Percentiles rank a stretch among this genome's conserved stretches.
Conservation (phyloP, 2,888 invertebrate species). For the Lasioglossum calceatum region DNA sequence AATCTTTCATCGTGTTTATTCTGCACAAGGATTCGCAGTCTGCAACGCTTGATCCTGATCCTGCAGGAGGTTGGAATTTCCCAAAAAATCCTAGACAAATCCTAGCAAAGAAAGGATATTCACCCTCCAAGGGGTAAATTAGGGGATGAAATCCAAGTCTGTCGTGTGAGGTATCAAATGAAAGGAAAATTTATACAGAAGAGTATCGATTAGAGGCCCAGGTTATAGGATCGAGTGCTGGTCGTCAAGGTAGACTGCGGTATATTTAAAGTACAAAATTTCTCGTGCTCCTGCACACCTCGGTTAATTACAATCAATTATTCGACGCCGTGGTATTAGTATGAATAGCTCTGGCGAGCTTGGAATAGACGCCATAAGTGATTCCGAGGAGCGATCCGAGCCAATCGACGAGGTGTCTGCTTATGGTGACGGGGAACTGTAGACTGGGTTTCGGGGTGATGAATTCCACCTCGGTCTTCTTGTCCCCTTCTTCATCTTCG, state of each 20-base stretch:
- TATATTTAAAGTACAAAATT: neutral
- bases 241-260: neutral
- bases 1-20: neutral
- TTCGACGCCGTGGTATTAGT: slow-evolving; percentile 29
- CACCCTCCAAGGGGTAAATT: neutral
- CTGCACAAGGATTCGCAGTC: neutral
- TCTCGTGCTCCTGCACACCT: neutral
- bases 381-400: slow-evolving; percentile 73
- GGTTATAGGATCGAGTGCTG: neutral
- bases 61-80: neutral
- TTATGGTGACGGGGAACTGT: slow-evolving; percentile 71
- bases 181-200: too few species aligned
- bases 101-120: neutral
- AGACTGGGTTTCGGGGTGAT: slow-evolving; percentile 44
- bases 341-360: slow-evolving; percentile 60
- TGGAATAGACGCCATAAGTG: slow-evolving; percentile 71
- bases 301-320: slow-evolving; percentile 7
- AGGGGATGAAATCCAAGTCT: neutral
- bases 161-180: neutral
- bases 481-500: slow-evolving; percentile 56
- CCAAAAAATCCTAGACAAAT: neutral
- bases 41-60: neutral
- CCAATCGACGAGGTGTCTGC: slow-evolving; percentile 76
- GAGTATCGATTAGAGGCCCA: neutral
- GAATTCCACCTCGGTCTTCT: slow-evolving; percentile 64